Conservation (phyloP, 1,140 invertebrate genomes). For the Rhynchophorus ferrugineus region DNA sequence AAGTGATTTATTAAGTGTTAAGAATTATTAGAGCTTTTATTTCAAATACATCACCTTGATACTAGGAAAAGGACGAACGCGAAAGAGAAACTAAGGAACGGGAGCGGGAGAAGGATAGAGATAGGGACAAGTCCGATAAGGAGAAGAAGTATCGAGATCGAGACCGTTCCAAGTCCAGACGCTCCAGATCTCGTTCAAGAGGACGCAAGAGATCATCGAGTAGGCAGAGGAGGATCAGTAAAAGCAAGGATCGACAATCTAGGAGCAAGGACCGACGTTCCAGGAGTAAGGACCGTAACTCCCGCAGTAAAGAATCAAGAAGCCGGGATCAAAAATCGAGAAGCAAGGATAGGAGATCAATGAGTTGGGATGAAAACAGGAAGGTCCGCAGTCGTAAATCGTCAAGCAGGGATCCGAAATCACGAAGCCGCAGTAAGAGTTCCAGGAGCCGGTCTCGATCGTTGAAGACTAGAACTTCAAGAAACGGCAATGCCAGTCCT, state of each 20-base stretch:
- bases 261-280: conserved; percentile 23
- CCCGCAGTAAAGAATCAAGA: conserved; percentile 10
- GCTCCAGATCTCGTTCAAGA: conserved; percentile 18
- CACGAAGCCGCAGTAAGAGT: conserved; percentile 12
- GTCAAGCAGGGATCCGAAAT: conserved; percentile 13
- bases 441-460: conserved; percentile 19
- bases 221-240: conserved; percentile 13
- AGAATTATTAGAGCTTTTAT: too few species aligned
- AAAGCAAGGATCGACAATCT: conserved; percentile 21
- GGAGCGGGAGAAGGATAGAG: conserved; percentile 32
- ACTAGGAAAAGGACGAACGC: conserved; percentile 64
- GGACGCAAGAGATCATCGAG: conserved; percentile 19
- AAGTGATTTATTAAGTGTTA: background rate
- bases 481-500: conserved; percentile 36
- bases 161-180: conserved; percentile 28
- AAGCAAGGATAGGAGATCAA: conserved; percentile 15
- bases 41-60: background rate
- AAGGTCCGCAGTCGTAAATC: conserved; percentile 2
- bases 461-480: conserved; percentile 22
- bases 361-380: conserved; percentile 13
- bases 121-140: conserved; percentile 33
- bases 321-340: conserved; percentile 13
- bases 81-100: conserved; percentile 39
- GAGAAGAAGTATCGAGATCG: conserved; percentile 37
- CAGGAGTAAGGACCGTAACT: conserved; percentile 17